phyloP scores from a whole-genome alignment of 2,113 vertebrate genomes.

The Leucopsar rothschildi region DNA sequence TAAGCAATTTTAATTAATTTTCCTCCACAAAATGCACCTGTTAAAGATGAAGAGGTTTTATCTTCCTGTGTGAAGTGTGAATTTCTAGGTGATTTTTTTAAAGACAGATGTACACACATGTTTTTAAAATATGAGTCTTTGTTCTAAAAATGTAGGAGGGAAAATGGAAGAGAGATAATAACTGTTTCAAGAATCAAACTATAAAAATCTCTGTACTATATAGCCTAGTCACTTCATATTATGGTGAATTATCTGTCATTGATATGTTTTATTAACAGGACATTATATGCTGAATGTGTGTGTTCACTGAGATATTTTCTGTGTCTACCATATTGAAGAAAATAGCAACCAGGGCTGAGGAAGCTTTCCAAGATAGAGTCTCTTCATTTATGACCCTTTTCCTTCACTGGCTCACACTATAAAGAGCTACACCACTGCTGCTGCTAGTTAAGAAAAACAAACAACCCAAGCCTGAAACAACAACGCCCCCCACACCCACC shows the following conservation, averaged over 20 bases:
- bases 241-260: not conserved
- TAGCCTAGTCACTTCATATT: not conserved
- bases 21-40: not conserved
- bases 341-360: not conserved
- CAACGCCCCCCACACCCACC: fast-evolving
- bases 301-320: not conserved
- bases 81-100: not conserved
- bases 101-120: not conserved
- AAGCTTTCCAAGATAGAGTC: not conserved
- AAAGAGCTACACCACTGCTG: not conserved
- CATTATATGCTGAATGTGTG: not conserved
- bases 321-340: not conserved
- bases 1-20: not conserved
- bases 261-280: not conserved
- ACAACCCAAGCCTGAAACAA: not conserved
- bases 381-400: not conserved
- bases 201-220: not conserved
- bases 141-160: not conserved
- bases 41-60: not conserved
- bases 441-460: not conserved
- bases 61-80: not conserved
- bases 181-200: not conserved
- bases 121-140: not conserved
- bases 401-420: not conserved
- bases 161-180: not conserved